phyloP scores from a whole-genome alignment of 2,888 invertebrate genomes.

The Microdon myrmicae region DNA sequence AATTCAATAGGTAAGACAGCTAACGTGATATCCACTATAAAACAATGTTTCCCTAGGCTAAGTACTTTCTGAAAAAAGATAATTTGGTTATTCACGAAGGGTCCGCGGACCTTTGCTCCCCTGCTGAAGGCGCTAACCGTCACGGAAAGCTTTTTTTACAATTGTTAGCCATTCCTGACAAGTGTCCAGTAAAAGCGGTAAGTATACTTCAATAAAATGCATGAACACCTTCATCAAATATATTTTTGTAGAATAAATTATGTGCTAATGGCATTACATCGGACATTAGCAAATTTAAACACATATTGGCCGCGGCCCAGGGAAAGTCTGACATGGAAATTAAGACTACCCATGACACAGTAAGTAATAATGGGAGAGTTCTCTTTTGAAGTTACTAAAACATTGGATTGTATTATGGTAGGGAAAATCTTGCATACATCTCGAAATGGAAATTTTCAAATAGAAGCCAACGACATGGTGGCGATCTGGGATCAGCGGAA shows the following conservation, averaged over 20 bases:
- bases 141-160: constrained; percentile 59
- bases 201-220: constrained; percentile 11
- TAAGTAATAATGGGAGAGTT: constrained; percentile 57
- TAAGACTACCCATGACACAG: constrained; percentile 65
- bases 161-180: constrained; percentile 63
- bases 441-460: constrained; percentile 62
- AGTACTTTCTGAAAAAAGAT: constrained; percentile 64
- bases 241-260: constrained; percentile 59
- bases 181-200: constrained; percentile 65
- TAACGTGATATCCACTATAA: background rate
- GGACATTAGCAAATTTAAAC: constrained; percentile 65
- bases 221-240: too few relatives aligned
- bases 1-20: background rate
- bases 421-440: constrained; percentile 62
- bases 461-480: too few relatives aligned
- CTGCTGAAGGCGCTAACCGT: constrained; percentile 54
- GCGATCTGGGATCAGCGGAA: too few relatives aligned
- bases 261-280: constrained; percentile 63
- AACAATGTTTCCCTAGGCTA: too few relatives aligned
- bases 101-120: constrained; percentile 64
- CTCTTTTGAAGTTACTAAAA: background rate
- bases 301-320: constrained; percentile 64
- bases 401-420: constrained; percentile 39
- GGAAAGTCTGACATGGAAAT: constrained; percentile 63
- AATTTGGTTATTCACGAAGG: constrained; percentile 65